Evolutionary conservation across 2,888 invertebrate genomes (phyloP).

Genomic region (Timema cristinae): DNA sequence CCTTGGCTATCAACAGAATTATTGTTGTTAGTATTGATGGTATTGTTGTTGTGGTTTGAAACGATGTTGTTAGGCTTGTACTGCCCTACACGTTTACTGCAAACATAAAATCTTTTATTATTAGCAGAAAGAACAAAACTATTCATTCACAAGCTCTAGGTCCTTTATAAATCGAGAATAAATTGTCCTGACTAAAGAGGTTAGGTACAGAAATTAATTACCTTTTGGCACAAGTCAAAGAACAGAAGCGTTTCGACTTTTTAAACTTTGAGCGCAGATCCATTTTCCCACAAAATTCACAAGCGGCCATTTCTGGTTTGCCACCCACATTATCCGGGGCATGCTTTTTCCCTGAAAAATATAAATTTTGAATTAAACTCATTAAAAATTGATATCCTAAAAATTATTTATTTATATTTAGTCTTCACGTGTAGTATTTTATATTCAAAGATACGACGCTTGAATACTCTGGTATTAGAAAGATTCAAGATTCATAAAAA

Average conservation of each 20-base stretch:
- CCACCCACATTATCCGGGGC: constrained; percentile 36
- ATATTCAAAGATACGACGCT: no score
- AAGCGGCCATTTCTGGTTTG: constrained; percentile 55
- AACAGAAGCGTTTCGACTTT: constrained; percentile 72
- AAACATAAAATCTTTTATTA: constrained; percentile 33
- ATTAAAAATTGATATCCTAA: no score
- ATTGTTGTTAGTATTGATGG: not conserved
- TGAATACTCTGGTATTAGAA: no score
- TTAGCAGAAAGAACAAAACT: not conserved
- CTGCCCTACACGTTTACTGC: constrained; percentile 41
- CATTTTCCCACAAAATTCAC: constrained; percentile 70
- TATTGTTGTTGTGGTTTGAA: constrained; percentile 12
- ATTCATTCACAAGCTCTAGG: not conserved
- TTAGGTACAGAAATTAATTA: constrained; percentile 37
- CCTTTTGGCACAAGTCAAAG: constrained; percentile 66
- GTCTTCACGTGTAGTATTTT: no score
- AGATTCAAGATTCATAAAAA: no score
- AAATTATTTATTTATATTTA: no score
- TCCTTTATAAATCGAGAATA: not conserved
- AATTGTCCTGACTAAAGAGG: not conserved
- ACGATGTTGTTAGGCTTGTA: constrained; percentile 36
- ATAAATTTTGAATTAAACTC: constrained; percentile 2
- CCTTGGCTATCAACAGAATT: constrained; percentile 14
- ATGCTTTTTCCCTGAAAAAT: constrained; percentile 45
- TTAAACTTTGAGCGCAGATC: constrained; percentile 63